Evolutionary conservation across 2,888 invertebrate species (phyloP), one percentile per base, ranked within the genome.

Genomic region (Eledona agricola): DNA sequence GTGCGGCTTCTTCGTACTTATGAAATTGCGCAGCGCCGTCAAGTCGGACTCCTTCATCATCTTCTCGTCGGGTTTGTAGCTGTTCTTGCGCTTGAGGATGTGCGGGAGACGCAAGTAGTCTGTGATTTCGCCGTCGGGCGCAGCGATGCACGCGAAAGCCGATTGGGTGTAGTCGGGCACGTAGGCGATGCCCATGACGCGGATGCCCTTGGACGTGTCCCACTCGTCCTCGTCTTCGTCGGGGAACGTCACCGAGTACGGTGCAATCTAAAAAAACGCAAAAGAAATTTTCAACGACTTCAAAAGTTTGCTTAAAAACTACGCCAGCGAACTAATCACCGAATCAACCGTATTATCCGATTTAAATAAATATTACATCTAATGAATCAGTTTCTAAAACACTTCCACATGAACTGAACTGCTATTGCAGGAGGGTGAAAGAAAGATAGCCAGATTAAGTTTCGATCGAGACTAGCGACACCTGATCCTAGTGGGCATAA

Each of bases 221-320:
- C 93, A 93, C 55, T 95, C 95, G 46, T 96, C 94, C 45, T 93
- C 93, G 43, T 94, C 93, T 55, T 93, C 93, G 45, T 93, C 93
- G 0, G 83, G 81, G 51, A 83, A 84, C n/a, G 65, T 67, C 0
- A 85, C 83, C 57, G 79, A 83, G 70, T 91, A 96, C 0, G 96
- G 96, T 0, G 92, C 89, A 16, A 74, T 57, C 63, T 69, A 49
- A 7, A 59, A n/a, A 87, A 81, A 72, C 81, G 42, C 16, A 51
- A 42, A 10, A 5, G 32, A 37, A 12, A 6, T 19, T n/a, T n/a
- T n/a, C n/a, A n/a, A n/a, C n/a, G n/a, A n/a, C n/a, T n/a, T n/a
- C n/a, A n/a, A n/a, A n/a, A n/a, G n/a, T n/a, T n/a, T n/a, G n/a
- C n/a, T n/a, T n/a, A n/a, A n/a, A n/a, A n/a, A n/a, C n/a, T n/a